A percentile compares a stretch with the other conserved stretches of the same genome.
These are phyloP conservation scores for Stegastes partitus DNA, from an alignment of 2,113 vertebrate genomes.

Conservation along the genomic window DNA sequence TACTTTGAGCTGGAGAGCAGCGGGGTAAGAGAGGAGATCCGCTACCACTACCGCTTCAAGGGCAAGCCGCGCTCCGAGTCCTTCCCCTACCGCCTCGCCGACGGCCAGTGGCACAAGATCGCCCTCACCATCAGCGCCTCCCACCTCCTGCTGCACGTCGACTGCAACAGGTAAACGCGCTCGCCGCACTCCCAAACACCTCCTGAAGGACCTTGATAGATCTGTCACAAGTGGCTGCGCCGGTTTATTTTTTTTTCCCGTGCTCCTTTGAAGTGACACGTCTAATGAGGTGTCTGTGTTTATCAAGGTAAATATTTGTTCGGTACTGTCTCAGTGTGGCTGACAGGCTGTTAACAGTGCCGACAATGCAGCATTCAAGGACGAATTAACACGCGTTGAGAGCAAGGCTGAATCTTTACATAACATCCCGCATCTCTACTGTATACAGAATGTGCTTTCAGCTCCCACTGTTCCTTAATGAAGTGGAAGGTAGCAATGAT, in stretches of 20 bases:
- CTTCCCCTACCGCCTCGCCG: slow-evolving; percentile 94
- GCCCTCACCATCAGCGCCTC: slow-evolving; percentile 91
- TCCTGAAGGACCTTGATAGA: neutral
- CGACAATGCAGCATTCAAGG: slow-evolving; percentile 34
- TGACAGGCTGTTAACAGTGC: slow-evolving; percentile 47
- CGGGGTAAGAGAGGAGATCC: slow-evolving; percentile 92
- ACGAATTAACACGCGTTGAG: slow-evolving; percentile 40
- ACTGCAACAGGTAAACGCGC: slow-evolving; percentile 92
- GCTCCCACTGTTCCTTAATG: slow-evolving; percentile 34
- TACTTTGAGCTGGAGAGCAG: slow-evolving; percentile 98
- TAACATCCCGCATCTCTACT: neutral
- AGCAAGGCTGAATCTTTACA: slow-evolving; percentile 13
- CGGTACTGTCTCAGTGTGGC: slow-evolving; percentile 25
- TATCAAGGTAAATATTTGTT: slow-evolving; percentile 67
- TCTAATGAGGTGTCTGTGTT: slow-evolving; percentile 65
- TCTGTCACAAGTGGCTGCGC: slow-evolving; percentile 5
- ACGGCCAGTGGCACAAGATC: slow-evolving; percentile 94
- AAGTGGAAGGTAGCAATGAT: slow-evolving; percentile 60
- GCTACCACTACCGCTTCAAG: slow-evolving; percentile 91
- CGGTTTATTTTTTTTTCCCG: slow-evolving; percentile 43
- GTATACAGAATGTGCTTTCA: neutral
- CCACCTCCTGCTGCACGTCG: slow-evolving; percentile 91
- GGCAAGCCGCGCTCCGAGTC: slow-evolving; percentile 91
- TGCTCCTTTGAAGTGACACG: slow-evolving; percentile 44
- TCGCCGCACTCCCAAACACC: neutral